These are phyloP conservation scores for Garra rufa DNA, from an alignment of 2,113 vertebrate species.

Conservation along the genomic window DNA sequence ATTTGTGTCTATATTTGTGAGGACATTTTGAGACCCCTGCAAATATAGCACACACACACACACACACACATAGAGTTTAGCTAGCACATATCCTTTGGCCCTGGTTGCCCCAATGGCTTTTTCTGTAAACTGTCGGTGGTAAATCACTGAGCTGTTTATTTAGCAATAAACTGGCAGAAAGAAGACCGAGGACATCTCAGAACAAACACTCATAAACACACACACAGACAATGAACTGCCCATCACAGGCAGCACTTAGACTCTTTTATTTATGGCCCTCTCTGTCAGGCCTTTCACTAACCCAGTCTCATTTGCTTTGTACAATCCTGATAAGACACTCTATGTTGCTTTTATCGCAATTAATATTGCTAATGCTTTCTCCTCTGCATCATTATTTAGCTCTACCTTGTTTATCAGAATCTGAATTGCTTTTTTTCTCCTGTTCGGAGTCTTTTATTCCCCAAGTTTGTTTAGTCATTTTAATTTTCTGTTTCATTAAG, in stretches of 20 bases:
- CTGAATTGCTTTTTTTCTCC: not conserved
- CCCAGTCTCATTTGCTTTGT: conserved; percentile 14
- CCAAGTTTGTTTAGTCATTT: conserved; percentile 9
- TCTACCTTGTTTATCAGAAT: conserved; percentile 5
- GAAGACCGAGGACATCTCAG: conserved; percentile 21
- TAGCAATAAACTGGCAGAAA: conserved; percentile 18
- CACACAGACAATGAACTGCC: conserved; percentile 27
- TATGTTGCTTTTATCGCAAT: conserved; percentile 2
- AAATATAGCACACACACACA: not conserved
- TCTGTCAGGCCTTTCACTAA: conserved; percentile 13
- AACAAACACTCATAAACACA: conserved; percentile 16
- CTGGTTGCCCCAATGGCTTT: conserved; percentile 4
- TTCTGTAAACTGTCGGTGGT: conserved; percentile 1
- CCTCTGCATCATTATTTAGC: not conserved
- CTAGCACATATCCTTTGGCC: conserved; percentile 4
- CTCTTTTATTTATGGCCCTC: conserved; percentile 33
- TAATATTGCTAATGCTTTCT: not conserved
- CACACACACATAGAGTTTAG: not conserved
- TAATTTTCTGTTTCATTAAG: conserved; percentile 22
- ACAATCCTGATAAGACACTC: conserved; percentile 2
- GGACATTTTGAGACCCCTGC: not conserved
- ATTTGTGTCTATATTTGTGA: not conserved
- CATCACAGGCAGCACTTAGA: conserved; percentile 12
- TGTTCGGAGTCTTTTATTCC: conserved; percentile 14
- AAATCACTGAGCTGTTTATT: conserved; percentile 35